Evolutionary conservation across 2,888 invertebrate genomes (phyloP).

Genomic region (Toxonevra muliebris): DNA sequence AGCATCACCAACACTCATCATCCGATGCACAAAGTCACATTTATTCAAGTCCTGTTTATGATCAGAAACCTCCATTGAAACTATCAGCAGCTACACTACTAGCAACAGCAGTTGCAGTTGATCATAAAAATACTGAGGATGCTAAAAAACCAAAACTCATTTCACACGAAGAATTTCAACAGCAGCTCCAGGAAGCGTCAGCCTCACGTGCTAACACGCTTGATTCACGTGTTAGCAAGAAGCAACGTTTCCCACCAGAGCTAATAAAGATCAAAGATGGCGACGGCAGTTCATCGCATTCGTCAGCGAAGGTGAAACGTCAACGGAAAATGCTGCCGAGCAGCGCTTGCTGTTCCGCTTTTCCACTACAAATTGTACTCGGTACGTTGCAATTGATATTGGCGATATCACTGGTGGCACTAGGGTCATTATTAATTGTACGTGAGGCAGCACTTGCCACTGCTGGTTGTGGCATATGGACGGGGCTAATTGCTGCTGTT

Average conservation of each 20-base stretch:
- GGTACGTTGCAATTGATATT: constrained; percentile 61
- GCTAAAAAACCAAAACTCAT: constrained; percentile 54
- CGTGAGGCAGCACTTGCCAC: constrained; percentile 60
- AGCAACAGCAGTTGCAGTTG: constrained; percentile 34
- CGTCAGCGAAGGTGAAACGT: constrained; percentile 42
- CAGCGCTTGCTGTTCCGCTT: constrained; percentile 54
- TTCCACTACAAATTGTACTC: constrained; percentile 59
- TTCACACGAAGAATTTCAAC: constrained; percentile 59
- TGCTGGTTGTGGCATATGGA: constrained; percentile 63
- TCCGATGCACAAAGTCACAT: constrained; percentile 62
- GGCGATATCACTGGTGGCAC: constrained; percentile 60
- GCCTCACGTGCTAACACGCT: constrained; percentile 50
- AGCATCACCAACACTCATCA: constrained; percentile 39
- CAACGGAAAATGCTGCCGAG: constrained; percentile 41
- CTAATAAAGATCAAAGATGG: constrained; percentile 58
- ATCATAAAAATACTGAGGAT: constrained; percentile 32
- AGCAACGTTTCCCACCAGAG: constrained; percentile 60
- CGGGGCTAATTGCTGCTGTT: constrained; percentile 61
- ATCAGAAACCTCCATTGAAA: constrained; percentile 54
- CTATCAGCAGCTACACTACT: constrained; percentile 49
- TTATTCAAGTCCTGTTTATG: constrained; percentile 63
- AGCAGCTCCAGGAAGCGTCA: constrained; percentile 54
- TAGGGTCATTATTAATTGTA: constrained; percentile 61
- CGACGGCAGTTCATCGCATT: constrained; percentile 44
- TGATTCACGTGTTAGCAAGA: constrained; percentile 60